phyloP scores from a whole-genome alignment of 2,888 invertebrate genomes.

The Ischnura elegans region DNA sequence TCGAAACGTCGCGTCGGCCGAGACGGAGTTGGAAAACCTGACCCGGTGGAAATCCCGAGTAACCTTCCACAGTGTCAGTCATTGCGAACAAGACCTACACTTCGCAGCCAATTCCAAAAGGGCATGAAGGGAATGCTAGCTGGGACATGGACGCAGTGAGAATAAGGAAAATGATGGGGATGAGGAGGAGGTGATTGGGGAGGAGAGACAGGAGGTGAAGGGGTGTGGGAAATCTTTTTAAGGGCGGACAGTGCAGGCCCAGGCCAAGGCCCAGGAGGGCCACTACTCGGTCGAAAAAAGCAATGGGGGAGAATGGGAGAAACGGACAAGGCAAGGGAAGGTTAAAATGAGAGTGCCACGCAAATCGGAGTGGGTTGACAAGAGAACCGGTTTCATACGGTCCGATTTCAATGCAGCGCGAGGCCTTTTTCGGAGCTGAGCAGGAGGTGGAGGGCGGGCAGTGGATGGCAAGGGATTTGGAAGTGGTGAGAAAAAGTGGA shows the following conservation, averaged over 20 bases:
- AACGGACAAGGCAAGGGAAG: neutral
- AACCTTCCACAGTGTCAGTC: no score
- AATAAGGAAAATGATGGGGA: no score
- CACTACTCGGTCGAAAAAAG: neutral
- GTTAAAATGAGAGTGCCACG: slow-evolving; percentile 57
- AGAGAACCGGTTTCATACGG: slow-evolving; percentile 47
- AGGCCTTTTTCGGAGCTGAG: neutral
- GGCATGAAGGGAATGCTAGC: neutral
- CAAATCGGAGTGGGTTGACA: slow-evolving; percentile 45
- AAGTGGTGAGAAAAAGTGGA: neutral
- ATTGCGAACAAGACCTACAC: no score
- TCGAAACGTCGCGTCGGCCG: no score
- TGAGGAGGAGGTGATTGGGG: neutral
- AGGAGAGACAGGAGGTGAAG: neutral
- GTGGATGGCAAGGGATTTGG: neutral
- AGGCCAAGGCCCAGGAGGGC: neutral
- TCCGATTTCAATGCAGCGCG: slow-evolving; percentile 63
- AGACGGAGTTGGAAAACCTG: no score
- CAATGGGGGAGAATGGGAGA: neutral
- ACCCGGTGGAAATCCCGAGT: no score
- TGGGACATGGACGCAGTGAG: no score
- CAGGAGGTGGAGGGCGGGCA: neutral
- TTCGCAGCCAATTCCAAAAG: no score
- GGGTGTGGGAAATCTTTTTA: neutral
- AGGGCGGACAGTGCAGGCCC: neutral